Evolutionary conservation across 2,797 vertebrate species (phyloP).

Genomic region (Mormyrus hasselquistii): DNA sequence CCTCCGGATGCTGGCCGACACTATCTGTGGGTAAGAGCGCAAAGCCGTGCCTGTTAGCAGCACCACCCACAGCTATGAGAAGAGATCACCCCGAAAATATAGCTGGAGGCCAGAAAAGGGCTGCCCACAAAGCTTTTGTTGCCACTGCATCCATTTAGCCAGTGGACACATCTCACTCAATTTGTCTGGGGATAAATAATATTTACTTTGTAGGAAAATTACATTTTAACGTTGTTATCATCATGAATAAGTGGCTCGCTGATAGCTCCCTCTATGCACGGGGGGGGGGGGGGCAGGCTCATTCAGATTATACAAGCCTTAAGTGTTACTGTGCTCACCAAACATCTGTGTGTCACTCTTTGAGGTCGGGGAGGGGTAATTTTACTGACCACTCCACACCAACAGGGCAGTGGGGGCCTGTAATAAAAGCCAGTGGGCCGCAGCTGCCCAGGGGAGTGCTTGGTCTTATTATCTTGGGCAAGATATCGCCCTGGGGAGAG

Average conservation of each 20-base stretch:
- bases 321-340: not conserved
- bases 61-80: not conserved
- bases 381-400: not conserved
- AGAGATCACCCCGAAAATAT: not conserved
- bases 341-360: not conserved
- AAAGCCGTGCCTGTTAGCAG: not conserved
- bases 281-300: not conserved
- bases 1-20: not conserved
- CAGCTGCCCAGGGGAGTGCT: not conserved
- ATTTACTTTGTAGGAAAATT: not conserved
- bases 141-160: not conserved
- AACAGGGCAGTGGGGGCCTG: not conserved
- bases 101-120: too few relatives aligned
- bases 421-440: not conserved
- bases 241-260: not conserved
- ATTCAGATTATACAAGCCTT: not conserved
- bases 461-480: not conserved
- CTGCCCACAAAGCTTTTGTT: not conserved
- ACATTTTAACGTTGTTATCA: not conserved
- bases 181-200: not conserved
- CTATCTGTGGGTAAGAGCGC: not conserved
- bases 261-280: not conserved
- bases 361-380: not conserved
- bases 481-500: not conserved
- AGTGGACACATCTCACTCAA: not conserved